phyloP scores from a whole-genome alignment of 35 echinoderm and acorn worm genomes.

The Nesometra sesokonis region DNA sequence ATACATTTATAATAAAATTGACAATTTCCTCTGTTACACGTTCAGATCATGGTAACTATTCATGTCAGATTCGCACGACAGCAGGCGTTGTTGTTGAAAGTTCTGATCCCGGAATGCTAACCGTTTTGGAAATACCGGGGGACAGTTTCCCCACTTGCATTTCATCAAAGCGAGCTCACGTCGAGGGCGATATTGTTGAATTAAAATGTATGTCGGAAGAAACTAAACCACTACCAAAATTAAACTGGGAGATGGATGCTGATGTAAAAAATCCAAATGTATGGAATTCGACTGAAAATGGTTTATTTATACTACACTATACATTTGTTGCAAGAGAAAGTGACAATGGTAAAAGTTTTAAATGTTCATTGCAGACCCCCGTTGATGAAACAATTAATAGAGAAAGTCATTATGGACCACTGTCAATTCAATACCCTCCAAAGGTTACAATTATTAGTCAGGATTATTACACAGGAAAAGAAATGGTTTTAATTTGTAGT shows the following conservation, averaged over 20 bases:
- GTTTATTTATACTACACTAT: background rate
- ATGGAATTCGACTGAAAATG: background rate
- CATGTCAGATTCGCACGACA: background rate
- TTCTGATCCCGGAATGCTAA: background rate
- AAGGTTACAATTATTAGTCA: background rate
- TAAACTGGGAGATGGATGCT: background rate
- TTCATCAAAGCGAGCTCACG: background rate
- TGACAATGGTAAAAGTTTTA: background rate
- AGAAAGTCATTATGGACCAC: background rate
- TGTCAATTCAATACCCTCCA: background rate
- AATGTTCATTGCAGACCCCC: background rate
- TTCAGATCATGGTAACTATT: background rate
- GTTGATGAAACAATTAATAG: background rate
- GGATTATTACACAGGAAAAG: background rate
- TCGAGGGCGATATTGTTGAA: background rate
- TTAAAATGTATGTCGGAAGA: background rate
- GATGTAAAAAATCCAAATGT: background rate
- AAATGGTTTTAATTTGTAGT: background rate
- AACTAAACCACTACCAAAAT: background rate
- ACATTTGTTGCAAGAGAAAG: background rate
- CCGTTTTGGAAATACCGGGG: background rate
- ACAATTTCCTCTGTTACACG: background rate
- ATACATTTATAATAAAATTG: background rate
- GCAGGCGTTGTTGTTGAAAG: background rate
- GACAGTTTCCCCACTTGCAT: background rate